Evolutionary conservation across 2,113 vertebrate species (phyloP).

Genomic region (Pedetes capensis): DNA sequence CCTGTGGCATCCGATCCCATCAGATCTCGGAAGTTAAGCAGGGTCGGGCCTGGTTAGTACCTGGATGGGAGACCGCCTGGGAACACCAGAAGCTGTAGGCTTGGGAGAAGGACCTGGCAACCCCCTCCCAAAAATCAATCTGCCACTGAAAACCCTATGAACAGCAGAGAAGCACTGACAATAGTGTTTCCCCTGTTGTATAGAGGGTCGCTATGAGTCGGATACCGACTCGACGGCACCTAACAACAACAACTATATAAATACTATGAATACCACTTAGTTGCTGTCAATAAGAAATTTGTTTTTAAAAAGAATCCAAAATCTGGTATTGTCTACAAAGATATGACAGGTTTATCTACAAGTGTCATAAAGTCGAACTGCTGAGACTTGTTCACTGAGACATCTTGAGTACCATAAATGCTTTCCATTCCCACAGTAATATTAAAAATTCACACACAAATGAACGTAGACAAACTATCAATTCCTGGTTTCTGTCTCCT

Average conservation of each 20-base stretch:
- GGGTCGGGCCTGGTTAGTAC: too few relatives aligned
- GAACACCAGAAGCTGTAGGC: too few relatives aligned
- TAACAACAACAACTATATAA: not conserved
- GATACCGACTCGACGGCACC: too few relatives aligned
- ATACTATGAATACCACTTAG: not conserved
- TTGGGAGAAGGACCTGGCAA: too few relatives aligned
- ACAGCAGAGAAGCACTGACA: too few relatives aligned
- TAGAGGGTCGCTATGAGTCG: too few relatives aligned
- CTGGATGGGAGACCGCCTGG: too few relatives aligned
- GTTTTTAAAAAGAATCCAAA: not conserved
- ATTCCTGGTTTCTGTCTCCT: not conserved
- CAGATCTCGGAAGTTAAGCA: too few relatives aligned
- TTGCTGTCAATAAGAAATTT: not conserved
- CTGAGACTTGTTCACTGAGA: not conserved
- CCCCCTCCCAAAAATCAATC: too few relatives aligned
- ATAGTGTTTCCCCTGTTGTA: too few relatives aligned
- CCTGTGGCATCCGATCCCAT: too few relatives aligned
- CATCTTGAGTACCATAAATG: not conserved
- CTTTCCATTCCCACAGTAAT: not conserved
- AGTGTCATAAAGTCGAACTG: not conserved
- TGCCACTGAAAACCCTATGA: too few relatives aligned
- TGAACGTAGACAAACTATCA: not conserved
- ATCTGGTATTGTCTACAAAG: not conserved
- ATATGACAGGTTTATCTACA: not conserved
- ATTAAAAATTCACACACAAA: not conserved